Evolutionary conservation across 2,888 invertebrate genomes (phyloP), one percentile per base, ranked within the genome.

Genomic region (Parascotia fuliginaria): DNA sequence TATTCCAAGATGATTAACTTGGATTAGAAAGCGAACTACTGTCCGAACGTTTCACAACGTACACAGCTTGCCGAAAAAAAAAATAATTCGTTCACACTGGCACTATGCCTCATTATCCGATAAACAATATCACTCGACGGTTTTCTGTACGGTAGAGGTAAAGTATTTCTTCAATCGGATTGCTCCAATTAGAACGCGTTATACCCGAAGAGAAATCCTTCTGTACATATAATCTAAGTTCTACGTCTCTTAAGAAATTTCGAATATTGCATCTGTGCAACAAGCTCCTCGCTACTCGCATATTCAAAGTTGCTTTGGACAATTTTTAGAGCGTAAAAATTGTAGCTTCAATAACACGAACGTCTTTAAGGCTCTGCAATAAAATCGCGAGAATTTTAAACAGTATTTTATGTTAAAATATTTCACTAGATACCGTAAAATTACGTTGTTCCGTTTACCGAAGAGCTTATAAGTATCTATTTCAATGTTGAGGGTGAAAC

Each of bases 1-100:
- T 72, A 70, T 64, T 74, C 81, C 80, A 83, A 83, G 77, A 55
- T 32, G 91, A 91, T 91, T 76, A 79, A 76, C 79, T 83, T 74
- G 89, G 91, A 91, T 91, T 80, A 59, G 72, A 53, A 70, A 57
- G 73, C 72, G 73, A 80, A 78, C 73, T 55, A 70, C 67, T 65
- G 55, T 56, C 64, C 53, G 39, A 73, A 83, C 88, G 87, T 82
- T 75, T 74, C 53, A 47, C 64, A 65, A 82, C 84, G 81, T 66
- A 73, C 79, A 81, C 81, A 84, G 84, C 75, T 75, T 81, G 78
- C 75, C 76, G 62, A n/a, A 80, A 87, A 89, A 77, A 49, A 51
- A 70, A 39, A 22, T 42, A n/a, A n/a, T n/a, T n/a, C n/a, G n/a
- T n/a, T n/a, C n/a, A n/a, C n/a, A n/a, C n/a, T n/a, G n/a, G n/a